Evolutionary conservation across 2,113 vertebrate species (phyloP).

Genomic region (Mellivora capensis): DNA sequence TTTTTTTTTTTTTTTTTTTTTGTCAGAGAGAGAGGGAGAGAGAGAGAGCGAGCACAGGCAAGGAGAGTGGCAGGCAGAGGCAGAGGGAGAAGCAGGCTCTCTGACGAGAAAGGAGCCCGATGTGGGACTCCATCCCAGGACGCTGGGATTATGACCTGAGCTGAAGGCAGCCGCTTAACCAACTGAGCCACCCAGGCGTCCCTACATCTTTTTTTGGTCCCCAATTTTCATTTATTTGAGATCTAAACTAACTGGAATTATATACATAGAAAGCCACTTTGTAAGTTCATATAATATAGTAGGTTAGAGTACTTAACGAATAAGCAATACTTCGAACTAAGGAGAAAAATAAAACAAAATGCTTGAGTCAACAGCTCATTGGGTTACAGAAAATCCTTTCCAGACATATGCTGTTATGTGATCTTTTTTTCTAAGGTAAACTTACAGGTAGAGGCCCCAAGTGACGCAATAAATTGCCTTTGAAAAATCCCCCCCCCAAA

Average conservation of each 20-base stretch:
- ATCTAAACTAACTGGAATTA: not conserved
- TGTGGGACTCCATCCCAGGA: no score
- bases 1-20: no score
- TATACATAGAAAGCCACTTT: not conserved
- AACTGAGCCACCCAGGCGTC: no score
- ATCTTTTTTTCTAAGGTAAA: not conserved
- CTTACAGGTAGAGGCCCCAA: not conserved
- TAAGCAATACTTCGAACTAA: not conserved
- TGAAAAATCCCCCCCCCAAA: not conserved
- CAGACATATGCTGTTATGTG: not conserved
- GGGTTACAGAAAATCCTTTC: not conserved
- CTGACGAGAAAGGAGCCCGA: no score
- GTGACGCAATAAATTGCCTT: slow-evolving; percentile 2
- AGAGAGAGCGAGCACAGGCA: no score
- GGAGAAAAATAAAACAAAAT: not conserved
- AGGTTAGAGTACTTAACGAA: not conserved
- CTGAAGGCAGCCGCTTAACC: no score
- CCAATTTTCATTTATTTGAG: not conserved
- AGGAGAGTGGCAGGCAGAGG: no score
- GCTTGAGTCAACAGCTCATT: not conserved
- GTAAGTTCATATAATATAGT: not conserved
- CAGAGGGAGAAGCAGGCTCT: no score
- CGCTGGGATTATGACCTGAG: no score
- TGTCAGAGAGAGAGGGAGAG: no score
- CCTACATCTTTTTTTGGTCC: not conserved